Percentiles rank a stretch among this genome's conserved stretches.
These are phyloP conservation scores for Calameuta idolon DNA, from an alignment of 2,888 invertebrate genomes.

Conservation along the genomic window DNA sequence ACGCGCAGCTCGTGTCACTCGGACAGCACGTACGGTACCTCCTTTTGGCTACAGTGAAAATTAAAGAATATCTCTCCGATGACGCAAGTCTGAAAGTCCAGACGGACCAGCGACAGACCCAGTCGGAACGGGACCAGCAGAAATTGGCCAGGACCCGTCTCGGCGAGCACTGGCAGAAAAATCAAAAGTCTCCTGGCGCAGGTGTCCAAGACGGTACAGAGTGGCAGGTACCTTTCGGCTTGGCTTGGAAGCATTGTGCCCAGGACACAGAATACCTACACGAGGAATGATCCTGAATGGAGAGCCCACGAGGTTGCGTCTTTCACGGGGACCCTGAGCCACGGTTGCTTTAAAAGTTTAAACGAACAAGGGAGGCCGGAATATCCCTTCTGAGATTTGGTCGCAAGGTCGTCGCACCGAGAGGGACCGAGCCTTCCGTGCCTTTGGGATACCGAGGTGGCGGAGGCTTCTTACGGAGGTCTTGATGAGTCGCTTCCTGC, in stretches of 20 bases:
- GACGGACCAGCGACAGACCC: not conserved
- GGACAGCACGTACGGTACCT: not conserved
- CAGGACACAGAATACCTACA: conserved; percentile 52
- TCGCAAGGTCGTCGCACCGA: conserved; percentile 10
- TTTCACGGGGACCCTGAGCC: conserved; percentile 23
- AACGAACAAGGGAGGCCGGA: conserved; percentile 38
- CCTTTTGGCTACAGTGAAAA: not conserved
- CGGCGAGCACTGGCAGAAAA: conserved; percentile 48
- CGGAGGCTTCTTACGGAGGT: no score
- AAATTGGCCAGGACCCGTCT: conserved; percentile 39
- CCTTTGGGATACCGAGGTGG: no score
- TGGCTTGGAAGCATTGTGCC: conserved; percentile 47
- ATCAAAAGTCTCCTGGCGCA: conserved; percentile 60
- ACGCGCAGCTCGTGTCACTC: not conserved
- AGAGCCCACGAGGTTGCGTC: conserved; percentile 52
- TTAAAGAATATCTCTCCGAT: no score
- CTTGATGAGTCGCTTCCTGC: not conserved
- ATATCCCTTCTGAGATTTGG: conserved; percentile 32
- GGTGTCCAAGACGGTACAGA: conserved; percentile 54
- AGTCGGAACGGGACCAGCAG: conserved; percentile 29
- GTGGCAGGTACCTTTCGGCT: conserved; percentile 57
- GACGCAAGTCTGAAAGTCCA: no score
- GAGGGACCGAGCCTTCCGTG: not conserved
- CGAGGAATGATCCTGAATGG: conserved; percentile 46
- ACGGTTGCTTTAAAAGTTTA: conserved; percentile 41